A percentile compares a stretch with the other conserved stretches of the same genome.
phyloP scores from a whole-genome alignment of 2,113 vertebrate genomes.

The Catharus bicknelli region DNA sequence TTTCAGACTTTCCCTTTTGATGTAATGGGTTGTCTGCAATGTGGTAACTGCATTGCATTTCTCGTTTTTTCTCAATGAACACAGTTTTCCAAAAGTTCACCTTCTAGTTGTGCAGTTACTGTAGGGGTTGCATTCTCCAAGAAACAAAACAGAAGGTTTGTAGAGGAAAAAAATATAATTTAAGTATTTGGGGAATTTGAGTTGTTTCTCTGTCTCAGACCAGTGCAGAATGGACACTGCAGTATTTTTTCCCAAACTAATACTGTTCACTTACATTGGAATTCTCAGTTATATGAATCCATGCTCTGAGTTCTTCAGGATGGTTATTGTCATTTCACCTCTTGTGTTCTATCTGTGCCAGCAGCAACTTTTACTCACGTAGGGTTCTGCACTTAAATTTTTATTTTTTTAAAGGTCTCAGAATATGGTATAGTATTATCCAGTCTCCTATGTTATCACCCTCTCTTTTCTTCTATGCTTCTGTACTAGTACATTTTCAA shows the following conservation, averaged over 20 bases:
- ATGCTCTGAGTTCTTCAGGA: background rate
- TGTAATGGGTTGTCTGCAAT: constrained; percentile 26
- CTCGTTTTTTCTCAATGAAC: background rate
- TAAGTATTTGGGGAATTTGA: background rate
- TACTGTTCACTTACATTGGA: background rate
- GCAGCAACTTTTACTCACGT: background rate
- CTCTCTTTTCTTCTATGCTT: background rate
- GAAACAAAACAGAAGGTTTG: background rate
- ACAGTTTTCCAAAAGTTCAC: background rate
- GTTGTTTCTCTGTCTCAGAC: background rate
- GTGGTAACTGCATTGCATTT: background rate
- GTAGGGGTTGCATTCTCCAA: background rate
- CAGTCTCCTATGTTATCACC: background rate
- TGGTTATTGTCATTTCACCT: background rate
- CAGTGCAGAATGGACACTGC: background rate
- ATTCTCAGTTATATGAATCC: background rate
- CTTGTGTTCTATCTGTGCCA: background rate
- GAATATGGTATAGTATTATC: background rate
- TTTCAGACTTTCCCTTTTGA: constrained; percentile 60
- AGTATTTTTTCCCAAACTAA: background rate
- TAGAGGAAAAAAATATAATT: background rate
- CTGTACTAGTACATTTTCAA: background rate
- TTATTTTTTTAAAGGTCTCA: background rate
- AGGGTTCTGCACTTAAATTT: background rate
- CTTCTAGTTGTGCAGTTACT: background rate